Percentiles rank a stretch among this genome's conserved stretches.
phyloP scores from a whole-genome alignment of 2,113 vertebrate genomes.

The Brachionichthys hirsutus region DNA sequence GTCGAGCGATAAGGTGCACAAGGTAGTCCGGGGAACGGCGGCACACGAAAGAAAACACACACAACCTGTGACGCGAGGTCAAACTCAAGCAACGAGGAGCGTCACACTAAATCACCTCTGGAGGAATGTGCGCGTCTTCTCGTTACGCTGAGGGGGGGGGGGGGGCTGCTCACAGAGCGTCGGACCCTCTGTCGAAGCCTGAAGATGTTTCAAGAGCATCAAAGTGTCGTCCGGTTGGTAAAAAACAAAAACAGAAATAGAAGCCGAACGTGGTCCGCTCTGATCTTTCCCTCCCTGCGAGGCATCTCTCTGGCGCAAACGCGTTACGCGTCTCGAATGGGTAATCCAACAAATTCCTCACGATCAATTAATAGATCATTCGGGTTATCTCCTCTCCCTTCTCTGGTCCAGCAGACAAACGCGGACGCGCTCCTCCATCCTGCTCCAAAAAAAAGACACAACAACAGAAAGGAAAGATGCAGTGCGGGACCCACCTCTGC shows the following conservation, averaged over 20 bases:
- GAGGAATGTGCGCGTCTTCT: slow-evolving; percentile 13
- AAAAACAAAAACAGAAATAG: not conserved
- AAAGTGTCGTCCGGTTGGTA: slow-evolving; percentile 25
- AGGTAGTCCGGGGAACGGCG: slow-evolving; percentile 8
- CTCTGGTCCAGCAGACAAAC: slow-evolving; percentile 16
- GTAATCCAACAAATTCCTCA: slow-evolving; percentile 20
- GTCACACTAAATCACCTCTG: slow-evolving; percentile 42
- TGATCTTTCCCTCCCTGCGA: slow-evolving; percentile 9
- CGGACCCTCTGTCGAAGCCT: slow-evolving; percentile 30
- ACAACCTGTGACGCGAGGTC: not conserved
- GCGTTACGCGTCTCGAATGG: slow-evolving; percentile 3
- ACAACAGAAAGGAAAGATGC: slow-evolving; percentile 15
- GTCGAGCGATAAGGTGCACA: slow-evolving; percentile 65
- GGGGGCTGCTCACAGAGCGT: slow-evolving; percentile 56
- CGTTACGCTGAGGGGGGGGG: slow-evolving; percentile 15
- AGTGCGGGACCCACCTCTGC: slow-evolving; percentile 77
- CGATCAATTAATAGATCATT: slow-evolving; percentile 1
- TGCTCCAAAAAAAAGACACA: slow-evolving; percentile 4
- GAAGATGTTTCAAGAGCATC: slow-evolving; percentile 12
- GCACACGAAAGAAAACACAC: slow-evolving; percentile 5
- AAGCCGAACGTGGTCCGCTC: not conserved
- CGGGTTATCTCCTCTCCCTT: not conserved
- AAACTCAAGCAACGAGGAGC: slow-evolving; percentile 5
- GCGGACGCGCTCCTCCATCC: slow-evolving; percentile 43
- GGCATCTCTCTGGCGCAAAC: slow-evolving; percentile 26